Evolutionary conservation across 1,140 invertebrate species (phyloP).

Genomic region (Drosophila murphyi): DNA sequence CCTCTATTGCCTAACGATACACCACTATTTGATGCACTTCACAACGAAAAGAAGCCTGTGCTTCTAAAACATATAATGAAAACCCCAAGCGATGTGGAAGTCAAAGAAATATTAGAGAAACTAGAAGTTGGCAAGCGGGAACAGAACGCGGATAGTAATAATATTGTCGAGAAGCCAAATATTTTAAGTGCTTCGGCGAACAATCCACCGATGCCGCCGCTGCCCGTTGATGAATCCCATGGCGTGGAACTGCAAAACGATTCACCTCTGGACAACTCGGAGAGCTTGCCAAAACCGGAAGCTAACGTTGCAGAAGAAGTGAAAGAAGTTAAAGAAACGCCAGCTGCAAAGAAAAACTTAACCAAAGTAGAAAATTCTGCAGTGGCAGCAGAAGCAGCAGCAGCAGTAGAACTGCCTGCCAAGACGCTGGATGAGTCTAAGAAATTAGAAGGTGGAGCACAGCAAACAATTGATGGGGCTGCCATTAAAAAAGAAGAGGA

Average conservation of each 20-base stretch:
- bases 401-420: neutral
- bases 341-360: conserved; percentile 31
- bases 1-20: conserved; percentile 63
- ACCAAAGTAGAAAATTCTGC: conserved; percentile 4
- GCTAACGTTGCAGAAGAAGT: conserved; percentile 9
- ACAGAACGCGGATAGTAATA: conserved; percentile 7
- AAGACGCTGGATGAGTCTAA: neutral
- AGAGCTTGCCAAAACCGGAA: neutral
- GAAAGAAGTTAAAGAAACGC: neutral
- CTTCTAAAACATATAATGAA: conserved; percentile 58
- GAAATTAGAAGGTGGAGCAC: neutral
- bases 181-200: conserved; percentile 34
- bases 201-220: conserved; percentile 63
- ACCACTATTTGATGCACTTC: conserved; percentile 55
- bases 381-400: neutral
- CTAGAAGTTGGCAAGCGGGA: conserved; percentile 35
- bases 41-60: conserved; percentile 48
- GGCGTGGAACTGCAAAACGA: conserved; percentile 27
- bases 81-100: conserved; percentile 7
- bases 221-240: conserved; percentile 73
- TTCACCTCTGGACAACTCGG: conserved; percentile 9
- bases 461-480: conserved; percentile 71
- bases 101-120: conserved; percentile 38
- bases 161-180: conserved; percentile 36
- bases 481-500: conserved; percentile 86